Evolutionary conservation across 2,888 invertebrate genomes (phyloP).

Genomic region (Drosophila longiperda): DNA sequence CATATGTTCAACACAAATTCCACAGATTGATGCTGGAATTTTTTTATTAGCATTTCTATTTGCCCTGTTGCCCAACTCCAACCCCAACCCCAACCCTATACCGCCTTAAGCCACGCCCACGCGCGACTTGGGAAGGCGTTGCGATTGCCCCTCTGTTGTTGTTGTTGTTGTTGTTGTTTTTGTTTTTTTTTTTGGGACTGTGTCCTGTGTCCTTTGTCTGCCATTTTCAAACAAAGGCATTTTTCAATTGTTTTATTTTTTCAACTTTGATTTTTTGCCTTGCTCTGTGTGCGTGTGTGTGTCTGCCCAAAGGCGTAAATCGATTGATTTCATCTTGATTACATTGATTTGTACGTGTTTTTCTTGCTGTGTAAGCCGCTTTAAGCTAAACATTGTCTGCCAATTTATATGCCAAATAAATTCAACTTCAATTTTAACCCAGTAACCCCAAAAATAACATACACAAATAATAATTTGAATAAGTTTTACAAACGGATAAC

Average conservation of each 20-base stretch:
- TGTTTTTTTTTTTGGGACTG: slow-evolving; percentile 28
- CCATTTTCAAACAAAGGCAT: slow-evolving; percentile 74
- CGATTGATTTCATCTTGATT: slow-evolving; percentile 75
- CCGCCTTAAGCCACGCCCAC: slow-evolving; percentile 38
- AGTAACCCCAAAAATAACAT: neutral
- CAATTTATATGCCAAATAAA: slow-evolving; percentile 1
- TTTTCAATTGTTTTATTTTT: slow-evolving; percentile 71
- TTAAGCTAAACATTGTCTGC: slow-evolving; percentile 24
- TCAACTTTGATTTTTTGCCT: slow-evolving; percentile 44
- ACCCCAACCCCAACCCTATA: neutral
- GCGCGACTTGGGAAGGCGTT: slow-evolving; percentile 30
- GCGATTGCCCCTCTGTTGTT: neutral
- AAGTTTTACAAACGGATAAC: neutral
- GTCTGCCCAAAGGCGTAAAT: slow-evolving; percentile 53
- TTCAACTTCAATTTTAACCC: neutral
- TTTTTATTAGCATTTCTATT: slow-evolving; percentile 82
- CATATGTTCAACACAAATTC: slow-evolving; percentile 79
- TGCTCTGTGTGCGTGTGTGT: neutral
- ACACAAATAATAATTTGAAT: neutral
- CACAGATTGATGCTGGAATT: slow-evolving; percentile 82
- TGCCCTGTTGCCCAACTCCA: slow-evolving; percentile 39
- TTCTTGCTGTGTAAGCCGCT: slow-evolving; percentile 44
- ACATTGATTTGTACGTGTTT: slow-evolving; percentile 63
- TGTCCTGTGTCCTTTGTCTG: slow-evolving; percentile 69
- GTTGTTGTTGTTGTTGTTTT: slow-evolving; percentile 16